Percentiles rank a stretch among this genome's conserved stretches.
Conservation (phyloP, 2,888 invertebrate genomes). For the Eupithecia insigniata region DNA sequence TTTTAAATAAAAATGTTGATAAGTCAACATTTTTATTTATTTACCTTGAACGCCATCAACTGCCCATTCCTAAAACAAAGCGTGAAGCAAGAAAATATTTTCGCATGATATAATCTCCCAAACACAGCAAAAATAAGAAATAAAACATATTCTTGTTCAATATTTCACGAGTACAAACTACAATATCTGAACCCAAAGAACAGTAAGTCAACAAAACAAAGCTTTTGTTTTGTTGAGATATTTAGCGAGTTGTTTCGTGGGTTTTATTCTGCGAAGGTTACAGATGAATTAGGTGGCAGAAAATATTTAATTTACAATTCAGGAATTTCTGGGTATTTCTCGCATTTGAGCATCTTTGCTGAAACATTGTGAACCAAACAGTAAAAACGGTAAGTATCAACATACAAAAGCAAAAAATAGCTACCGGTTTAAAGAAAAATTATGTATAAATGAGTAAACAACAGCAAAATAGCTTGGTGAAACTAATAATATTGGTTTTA, state of each 20-base stretch:
- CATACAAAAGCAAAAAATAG: too few relatives aligned
- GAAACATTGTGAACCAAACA: neutral
- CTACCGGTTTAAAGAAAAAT: neutral
- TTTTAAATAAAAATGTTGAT: too few relatives aligned
- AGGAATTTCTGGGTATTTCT: neutral
- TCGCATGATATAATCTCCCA: neutral
- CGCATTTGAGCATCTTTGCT: neutral
- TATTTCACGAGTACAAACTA: constrained; percentile 1
- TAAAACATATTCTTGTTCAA: neutral
- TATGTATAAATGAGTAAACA: too few relatives aligned
- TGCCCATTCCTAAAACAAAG: neutral
- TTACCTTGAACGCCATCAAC: neutral
- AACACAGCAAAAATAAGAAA: neutral
- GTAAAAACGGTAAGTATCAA: too few relatives aligned
- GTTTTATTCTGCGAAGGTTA: neutral
- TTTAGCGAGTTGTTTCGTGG: neutral
- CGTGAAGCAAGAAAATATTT: neutral
- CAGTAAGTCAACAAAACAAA: neutral
- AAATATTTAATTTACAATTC: neutral
- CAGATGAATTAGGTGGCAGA: too few relatives aligned
- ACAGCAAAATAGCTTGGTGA: too few relatives aligned
- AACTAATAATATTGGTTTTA: too few relatives aligned
- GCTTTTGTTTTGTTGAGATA: constrained; percentile 12
- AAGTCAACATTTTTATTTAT: neutral
- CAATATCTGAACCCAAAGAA: constrained; percentile 9